Conservation (phyloP, 2,113 vertebrate species). For the Agelaius phoeniceus region DNA sequence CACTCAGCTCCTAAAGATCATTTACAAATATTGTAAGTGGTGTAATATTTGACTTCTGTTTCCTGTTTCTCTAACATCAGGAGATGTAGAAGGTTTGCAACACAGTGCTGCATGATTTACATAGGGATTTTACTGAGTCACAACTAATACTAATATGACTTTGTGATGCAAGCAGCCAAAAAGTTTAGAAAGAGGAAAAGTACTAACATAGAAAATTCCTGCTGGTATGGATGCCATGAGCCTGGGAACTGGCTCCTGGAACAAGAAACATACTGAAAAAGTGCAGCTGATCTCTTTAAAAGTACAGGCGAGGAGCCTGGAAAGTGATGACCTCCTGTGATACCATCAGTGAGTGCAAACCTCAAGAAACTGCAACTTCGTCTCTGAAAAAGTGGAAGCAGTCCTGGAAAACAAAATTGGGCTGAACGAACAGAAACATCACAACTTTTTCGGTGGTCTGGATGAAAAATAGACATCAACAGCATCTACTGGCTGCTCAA, state of each 20-base stretch:
- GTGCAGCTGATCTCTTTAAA: neutral
- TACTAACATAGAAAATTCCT: neutral
- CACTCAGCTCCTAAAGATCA: neutral
- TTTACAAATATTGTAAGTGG: neutral
- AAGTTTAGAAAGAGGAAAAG: neutral
- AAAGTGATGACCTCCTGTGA: neutral
- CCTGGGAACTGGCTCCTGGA: neutral
- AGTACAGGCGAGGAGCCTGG: neutral
- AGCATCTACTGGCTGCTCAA: neutral
- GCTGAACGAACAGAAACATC: neutral
- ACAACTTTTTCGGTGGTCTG: neutral
- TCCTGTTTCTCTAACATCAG: neutral
- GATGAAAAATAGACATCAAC: neutral
- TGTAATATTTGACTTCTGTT: neutral
- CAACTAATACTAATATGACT: neutral
- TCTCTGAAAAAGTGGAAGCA: neutral
- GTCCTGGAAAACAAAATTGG: neutral
- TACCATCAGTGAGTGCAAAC: neutral
- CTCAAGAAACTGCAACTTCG: neutral
- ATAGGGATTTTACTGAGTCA: constrained; percentile 11
- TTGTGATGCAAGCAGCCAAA: neutral
- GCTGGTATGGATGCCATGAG: fast-evolving
- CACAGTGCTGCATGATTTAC: neutral
- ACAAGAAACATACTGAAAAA: neutral
- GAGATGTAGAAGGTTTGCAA: neutral